Evolutionary conservation across 2,888 invertebrate species (phyloP).

Genomic region (Junonia oenone): DNA sequence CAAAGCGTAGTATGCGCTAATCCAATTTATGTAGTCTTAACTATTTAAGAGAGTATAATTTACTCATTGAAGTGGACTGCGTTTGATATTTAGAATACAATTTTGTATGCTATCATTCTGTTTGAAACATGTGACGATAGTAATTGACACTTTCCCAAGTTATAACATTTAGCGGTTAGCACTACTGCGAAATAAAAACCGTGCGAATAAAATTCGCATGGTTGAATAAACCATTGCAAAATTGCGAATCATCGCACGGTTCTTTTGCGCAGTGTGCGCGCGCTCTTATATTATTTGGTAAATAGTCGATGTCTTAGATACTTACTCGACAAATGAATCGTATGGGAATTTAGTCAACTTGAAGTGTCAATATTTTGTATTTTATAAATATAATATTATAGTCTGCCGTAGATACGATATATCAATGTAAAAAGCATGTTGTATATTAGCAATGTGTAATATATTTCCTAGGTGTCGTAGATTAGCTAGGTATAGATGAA

Average conservation of each 20-base stretch:
- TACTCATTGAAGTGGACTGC: neutral
- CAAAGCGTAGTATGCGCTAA: neutral
- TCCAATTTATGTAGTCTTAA: neutral
- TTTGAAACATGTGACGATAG: neutral
- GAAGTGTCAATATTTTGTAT: constrained; percentile 46
- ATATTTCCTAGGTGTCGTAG: constrained; percentile 70
- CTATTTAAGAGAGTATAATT: neutral
- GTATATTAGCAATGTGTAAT: constrained; percentile 73
- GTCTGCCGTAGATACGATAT: constrained; percentile 51
- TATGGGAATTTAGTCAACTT: constrained; percentile 18
- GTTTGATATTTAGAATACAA: neutral
- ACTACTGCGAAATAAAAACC: neutral
- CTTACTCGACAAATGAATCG: neutral
- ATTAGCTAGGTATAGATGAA: constrained; percentile 74
- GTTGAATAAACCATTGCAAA: too few relatives aligned
- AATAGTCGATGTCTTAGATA: too few relatives aligned
- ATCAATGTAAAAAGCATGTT: constrained; percentile 74
- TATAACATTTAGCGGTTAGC: neutral
- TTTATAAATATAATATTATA: constrained; percentile 49
- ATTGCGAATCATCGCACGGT: too few relatives aligned
- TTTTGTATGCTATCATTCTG: neutral
- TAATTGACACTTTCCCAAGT: neutral
- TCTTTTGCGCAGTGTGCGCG: too few relatives aligned
- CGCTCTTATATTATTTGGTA: too few relatives aligned
- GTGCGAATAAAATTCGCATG: neutral